Conservation (phyloP, 1,140 invertebrate species). For the Cyclargus thomasi region DNA sequence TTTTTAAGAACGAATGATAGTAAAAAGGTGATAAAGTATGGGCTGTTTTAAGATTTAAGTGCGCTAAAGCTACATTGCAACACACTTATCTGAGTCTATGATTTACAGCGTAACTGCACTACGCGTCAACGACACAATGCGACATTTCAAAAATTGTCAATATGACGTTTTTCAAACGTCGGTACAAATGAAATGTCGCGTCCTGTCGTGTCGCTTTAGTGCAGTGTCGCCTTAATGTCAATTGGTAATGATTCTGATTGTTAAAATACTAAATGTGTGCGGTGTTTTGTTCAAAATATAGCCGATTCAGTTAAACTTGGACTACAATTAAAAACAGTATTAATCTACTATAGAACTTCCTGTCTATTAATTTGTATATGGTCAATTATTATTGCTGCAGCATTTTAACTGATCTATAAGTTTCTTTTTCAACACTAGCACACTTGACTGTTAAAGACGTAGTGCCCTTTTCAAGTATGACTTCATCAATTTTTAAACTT, state of each 20-base stretch:
- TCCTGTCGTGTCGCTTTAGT: too few species aligned
- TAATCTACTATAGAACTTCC: not conserved
- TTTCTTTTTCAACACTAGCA: not conserved
- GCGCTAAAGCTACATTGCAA: not conserved
- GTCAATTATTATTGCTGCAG: not conserved
- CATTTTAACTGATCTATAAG: not conserved
- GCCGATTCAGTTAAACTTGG: not conserved
- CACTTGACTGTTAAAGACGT: not conserved
- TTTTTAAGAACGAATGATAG: not conserved
- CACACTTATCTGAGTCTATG: not conserved
- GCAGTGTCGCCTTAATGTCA: too few species aligned
- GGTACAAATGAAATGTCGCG: too few species aligned
- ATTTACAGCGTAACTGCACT: too few species aligned
- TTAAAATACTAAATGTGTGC: not conserved
- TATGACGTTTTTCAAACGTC: too few species aligned
- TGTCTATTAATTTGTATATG: not conserved
- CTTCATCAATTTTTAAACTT: slow-evolving; percentile 22
- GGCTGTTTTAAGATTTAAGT: not conserved
- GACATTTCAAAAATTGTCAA: too few species aligned
- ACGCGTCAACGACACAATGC: too few species aligned
- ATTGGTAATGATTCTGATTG: not conserved
- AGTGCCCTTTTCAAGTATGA: not conserved
- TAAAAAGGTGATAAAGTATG: not conserved
- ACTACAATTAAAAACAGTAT: not conserved
- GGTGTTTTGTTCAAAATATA: not conserved